phyloP scores from a whole-genome alignment of 2,113 vertebrate species.

The Eclectus roratus region DNA sequence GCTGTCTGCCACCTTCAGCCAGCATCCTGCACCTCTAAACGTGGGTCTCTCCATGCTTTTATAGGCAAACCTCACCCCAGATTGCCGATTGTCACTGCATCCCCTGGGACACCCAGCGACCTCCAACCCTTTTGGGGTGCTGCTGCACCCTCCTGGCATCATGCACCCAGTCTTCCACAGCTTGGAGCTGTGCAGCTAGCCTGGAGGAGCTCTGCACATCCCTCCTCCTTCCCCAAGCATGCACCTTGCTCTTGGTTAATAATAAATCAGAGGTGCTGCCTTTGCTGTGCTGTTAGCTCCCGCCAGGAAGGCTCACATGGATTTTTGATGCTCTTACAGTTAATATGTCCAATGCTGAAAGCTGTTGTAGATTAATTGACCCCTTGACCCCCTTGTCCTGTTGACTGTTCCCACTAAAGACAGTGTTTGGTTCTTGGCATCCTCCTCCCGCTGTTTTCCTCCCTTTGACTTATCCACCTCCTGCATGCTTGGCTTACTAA shows the following conservation, averaged over 20 bases:
- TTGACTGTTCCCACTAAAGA: neutral
- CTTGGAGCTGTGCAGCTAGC: neutral
- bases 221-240: neutral
- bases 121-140: neutral
- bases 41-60: neutral
- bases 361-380: conserved; percentile 45
- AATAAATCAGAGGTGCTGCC: neutral
- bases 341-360: conserved; percentile 7
- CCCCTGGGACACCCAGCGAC: neutral
- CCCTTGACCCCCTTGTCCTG: neutral
- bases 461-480: neutral
- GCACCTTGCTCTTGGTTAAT: neutral
- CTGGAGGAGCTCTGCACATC: neutral
- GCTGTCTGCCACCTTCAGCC: neutral
- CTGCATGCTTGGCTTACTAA: neutral
- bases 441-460: neutral
- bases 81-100: fast-evolving
- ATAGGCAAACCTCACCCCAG: neutral
- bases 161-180: fast-evolving
- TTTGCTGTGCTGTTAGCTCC: neutral
- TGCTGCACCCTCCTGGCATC: fast-evolving
- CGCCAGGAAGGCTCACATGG: neutral
- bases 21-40: neutral
- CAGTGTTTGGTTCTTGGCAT: neutral
- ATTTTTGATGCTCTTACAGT: neutral